Base-by-base conservation (phyloP, 2,797 vertebrate species). In the Mus minutoides region DNA sequence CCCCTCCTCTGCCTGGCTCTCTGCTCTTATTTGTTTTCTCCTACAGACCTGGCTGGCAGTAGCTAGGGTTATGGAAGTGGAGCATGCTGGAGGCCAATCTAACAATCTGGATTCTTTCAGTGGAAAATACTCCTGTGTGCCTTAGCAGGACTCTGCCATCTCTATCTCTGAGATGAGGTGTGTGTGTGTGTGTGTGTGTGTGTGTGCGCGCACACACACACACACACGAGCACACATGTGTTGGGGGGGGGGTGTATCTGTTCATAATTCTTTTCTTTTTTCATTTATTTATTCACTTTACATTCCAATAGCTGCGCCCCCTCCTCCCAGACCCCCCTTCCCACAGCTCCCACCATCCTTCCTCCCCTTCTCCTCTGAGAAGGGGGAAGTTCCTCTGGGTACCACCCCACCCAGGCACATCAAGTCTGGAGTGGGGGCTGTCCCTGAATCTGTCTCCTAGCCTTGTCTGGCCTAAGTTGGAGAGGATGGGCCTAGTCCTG, bases 21-120 rank as follows among this genome's bases (percentile, higher is more conserved):
- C 78, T 78, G 76, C 58, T 91, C 14, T 0, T 54, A 37, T 71
- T 96, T 93, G 90, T 88, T 97, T 97, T 97, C 91, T 96, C 46
- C 79, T 76, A 75, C 83, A 91, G 84, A 49, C 79, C 90, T 96
- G 88, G 90, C 90, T 85, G 92, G 93, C 52, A n/a, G 64, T 52
- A 62, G 78, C 54, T 26, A 94, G 54, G 80, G 82, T 93, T 92
- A 52, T 34, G 37, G 56, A 60, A 64, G 64, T 52, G 60, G 22
- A 87, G 64, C 1, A 0, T 37, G 87, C 1, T 56, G 88, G 85
- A n/a, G 88, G 80, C 49, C 69, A 49, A 37, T 24, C 64, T 34
- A 75, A 29, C 22, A 3, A 84, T 77, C 91, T 90, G 77, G 85
- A 19, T 49, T n/a, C 95, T 96, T 88, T 88, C 80, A 56, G 43